Conservation (phyloP, 2,888 invertebrate species). For the Drosophila recens region DNA sequence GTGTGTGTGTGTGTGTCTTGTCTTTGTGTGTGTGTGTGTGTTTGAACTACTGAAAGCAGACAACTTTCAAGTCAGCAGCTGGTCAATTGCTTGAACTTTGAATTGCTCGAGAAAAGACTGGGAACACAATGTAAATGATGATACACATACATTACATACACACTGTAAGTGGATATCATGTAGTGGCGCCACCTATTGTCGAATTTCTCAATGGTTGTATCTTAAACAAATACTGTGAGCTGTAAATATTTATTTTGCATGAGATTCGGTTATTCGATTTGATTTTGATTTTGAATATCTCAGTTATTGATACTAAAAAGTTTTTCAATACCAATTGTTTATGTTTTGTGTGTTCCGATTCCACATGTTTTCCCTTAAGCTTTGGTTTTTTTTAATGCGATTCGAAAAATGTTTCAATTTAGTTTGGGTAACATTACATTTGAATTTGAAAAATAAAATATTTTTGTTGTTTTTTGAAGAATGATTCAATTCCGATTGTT, state of each 20-base stretch:
- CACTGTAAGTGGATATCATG: slow-evolving; percentile 2
- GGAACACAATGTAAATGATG: slow-evolving; percentile 26
- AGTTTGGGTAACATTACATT: not conserved
- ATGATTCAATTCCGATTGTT: too few relatives aligned
- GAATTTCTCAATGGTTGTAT: not conserved
- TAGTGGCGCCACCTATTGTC: slow-evolving; percentile 32
- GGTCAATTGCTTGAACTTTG: slow-evolving; percentile 58
- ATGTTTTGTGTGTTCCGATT: not conserved
- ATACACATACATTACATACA: not conserved
- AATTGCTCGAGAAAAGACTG: slow-evolving; percentile 16
- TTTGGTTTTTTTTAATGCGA: too few relatives aligned
- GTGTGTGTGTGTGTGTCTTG: slow-evolving; percentile 8
- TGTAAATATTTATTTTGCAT: slow-evolving; percentile 9
- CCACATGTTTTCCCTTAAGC: not conserved
- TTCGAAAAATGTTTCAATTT: not conserved
- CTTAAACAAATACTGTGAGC: not conserved
- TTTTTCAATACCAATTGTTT: not conserved
- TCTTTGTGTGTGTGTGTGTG: slow-evolving; percentile 19
- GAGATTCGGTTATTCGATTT: not conserved
- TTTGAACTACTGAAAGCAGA: slow-evolving; percentile 16
- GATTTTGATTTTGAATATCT: not conserved
- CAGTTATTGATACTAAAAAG: not conserved
- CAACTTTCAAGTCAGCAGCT: slow-evolving; percentile 40
- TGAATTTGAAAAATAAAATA: too few relatives aligned
- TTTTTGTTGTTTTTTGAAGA: too few relatives aligned